These are phyloP conservation scores for Pitta sordida DNA, from an alignment of 2,113 vertebrate genomes.

Conservation along the genomic window DNA sequence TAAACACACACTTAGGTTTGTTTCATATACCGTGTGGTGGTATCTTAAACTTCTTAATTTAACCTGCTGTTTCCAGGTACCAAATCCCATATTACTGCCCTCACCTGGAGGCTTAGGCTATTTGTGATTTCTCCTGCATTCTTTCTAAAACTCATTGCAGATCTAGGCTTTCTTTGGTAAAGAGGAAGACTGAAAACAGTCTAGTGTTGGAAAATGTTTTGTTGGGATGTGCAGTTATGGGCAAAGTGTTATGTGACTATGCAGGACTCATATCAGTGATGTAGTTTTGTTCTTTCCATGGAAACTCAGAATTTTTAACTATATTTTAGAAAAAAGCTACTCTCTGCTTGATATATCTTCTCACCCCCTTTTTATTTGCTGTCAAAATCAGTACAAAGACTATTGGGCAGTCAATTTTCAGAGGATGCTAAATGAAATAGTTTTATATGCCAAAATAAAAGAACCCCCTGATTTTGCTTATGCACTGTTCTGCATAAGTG, in stretches of 20 bases:
- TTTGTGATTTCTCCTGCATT: background rate
- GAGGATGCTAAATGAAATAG: background rate
- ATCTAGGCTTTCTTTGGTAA: background rate
- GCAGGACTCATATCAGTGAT: too few species aligned
- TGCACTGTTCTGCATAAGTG: background rate
- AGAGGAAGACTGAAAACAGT: fast-evolving
- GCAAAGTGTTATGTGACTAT: background rate
- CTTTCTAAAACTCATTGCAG: background rate
- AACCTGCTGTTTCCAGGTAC: background rate
- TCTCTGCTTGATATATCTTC: background rate
- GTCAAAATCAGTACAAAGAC: background rate
- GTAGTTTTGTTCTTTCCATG: too few species aligned
- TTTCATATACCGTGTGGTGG: background rate
- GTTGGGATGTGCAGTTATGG: background rate
- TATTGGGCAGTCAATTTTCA: background rate
- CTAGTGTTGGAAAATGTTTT: background rate
- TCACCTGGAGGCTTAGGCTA: background rate
- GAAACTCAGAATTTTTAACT: background rate
- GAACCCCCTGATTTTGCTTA: slow-evolving; percentile 41
- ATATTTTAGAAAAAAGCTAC: background rate
- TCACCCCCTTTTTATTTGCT: background rate
- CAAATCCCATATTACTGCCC: background rate
- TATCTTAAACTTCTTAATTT: background rate
- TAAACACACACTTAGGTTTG: background rate
- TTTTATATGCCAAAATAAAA: slow-evolving; percentile 14